Evolutionary conservation across 2,797 vertebrate species (phyloP), one percentile per base, ranked within the genome.

Genomic region (Neosilurus hyrtlii): DNA sequence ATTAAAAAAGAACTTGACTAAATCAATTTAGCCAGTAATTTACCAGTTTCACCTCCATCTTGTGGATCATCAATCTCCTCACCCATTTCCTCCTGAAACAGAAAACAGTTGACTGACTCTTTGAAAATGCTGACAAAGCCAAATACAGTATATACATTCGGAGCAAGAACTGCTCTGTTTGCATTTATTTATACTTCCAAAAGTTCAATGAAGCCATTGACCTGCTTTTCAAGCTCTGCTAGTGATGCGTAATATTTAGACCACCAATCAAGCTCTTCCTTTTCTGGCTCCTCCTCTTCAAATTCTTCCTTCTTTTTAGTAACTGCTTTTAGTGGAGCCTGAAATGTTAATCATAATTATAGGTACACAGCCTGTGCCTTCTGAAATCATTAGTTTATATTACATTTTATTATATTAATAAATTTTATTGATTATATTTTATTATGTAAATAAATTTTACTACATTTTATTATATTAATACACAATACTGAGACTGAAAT

Each of bases 251-350:
- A 97, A 87, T 98, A 98, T 87, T 97, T 98, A n/a, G 97, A 97
- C 97, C 98, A 98, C 98, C 98, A 98, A 89, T 99, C 96, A 71
- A 99, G 87, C 88, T 99, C 96, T 86, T 97, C 95, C 15, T 93
- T 89, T 75, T 99, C 97, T 15, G 95, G 96, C 0, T 92, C 89
- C 78, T 97, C 96, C 89, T 98, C 96, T 87, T 97, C 95, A 35
- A 97, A 92, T 82, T 93, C 94, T 73, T 96, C 93, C 4, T 88
- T 87, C 14, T 89, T 92, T 82, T 89, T 88, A 4, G 72, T 89
- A 22, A 94, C 88, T 89, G 93, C 96, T 88, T 93, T 96, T 80
- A 96, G 89, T 68, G 94, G 94, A 83, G 82, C 87, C 96, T 97
- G 85, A 80, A 78, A 83, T 70, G 51, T 62, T 52, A 24, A 67